Conservation (phyloP, 2,888 invertebrate species). For the Cephus pulcher region DNA sequence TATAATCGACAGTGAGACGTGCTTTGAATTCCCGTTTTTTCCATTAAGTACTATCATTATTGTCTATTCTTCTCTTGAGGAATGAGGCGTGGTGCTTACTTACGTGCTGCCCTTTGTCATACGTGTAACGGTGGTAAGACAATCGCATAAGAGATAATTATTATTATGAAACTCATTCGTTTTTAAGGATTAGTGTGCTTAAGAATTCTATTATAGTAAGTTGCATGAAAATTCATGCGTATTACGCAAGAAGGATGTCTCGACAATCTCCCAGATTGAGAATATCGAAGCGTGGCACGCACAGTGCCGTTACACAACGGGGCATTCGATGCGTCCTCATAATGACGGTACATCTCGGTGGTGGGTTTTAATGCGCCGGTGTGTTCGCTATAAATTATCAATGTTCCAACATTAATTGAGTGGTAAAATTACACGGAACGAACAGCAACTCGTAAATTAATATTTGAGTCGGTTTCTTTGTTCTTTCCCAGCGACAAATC, state of each 20-base stretch:
- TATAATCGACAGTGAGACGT: not conserved
- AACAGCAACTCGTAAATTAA: not conserved
- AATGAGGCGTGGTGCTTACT: not conserved
- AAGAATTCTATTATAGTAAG: not conserved
- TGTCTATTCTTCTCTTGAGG: not conserved
- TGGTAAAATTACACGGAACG: not conserved
- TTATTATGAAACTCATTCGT: not conserved
- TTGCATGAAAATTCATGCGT: not conserved
- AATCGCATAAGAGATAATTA: not conserved
- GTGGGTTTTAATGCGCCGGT: not conserved
- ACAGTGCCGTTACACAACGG: conserved; percentile 49
- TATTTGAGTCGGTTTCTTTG: not conserved
- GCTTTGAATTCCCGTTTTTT: not conserved
- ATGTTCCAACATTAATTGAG: not conserved
- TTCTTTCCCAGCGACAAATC: not conserved
- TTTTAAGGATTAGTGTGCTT: not conserved
- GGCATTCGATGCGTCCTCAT: conserved; percentile 31
- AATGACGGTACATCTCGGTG: conserved; percentile 2
- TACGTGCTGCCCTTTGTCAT: not conserved
- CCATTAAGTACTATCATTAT: not conserved
- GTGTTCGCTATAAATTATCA: conserved; percentile 7
- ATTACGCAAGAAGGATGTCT: not conserved
- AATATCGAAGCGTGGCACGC: conserved; percentile 35
- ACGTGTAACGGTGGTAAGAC: not conserved
- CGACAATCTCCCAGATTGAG: conserved; percentile 16